These are phyloP conservation scores for Syngnathus scovelli DNA, from an alignment of 2,113 vertebrate species.

Conservation along the genomic window DNA sequence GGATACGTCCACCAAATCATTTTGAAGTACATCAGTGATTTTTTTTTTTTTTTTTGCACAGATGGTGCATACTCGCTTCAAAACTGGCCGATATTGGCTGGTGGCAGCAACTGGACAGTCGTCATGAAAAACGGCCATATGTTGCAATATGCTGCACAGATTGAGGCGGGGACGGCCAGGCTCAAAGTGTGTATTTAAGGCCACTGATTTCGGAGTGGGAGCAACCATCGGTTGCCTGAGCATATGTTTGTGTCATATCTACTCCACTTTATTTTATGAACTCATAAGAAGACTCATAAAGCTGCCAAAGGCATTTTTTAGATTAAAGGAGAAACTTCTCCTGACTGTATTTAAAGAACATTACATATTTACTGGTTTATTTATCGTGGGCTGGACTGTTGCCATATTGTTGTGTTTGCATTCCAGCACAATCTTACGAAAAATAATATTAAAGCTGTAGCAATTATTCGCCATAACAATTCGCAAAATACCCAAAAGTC, in stretches of 20 bases:
- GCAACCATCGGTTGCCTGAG: constrained; percentile 30
- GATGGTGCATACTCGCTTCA: constrained; percentile 58
- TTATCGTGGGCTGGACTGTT: not conserved
- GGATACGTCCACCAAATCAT: constrained; percentile 29
- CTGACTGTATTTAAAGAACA: not conserved
- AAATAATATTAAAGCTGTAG: not conserved
- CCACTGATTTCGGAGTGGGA: constrained; percentile 40
- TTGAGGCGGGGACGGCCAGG: constrained; percentile 30
- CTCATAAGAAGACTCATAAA: constrained; percentile 6
- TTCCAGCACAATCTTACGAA: not conserved
- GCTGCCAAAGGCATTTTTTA: constrained; percentile 16
- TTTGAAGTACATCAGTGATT: constrained; percentile 31
- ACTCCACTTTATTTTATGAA: constrained; percentile 35
- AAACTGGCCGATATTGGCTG: constrained; percentile 55
- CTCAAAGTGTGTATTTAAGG: constrained; percentile 46
- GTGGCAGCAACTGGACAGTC: constrained; percentile 52
- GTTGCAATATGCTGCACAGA: constrained; percentile 61
- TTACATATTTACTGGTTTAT: not conserved
- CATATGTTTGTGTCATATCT: constrained; percentile 53
- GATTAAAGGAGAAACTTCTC: constrained; percentile 2
- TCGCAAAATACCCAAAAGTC: too few relatives aligned
- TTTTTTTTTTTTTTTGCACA: constrained; percentile 42
- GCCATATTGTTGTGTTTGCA: not conserved
- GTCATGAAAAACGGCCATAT: constrained; percentile 64
- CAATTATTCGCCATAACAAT: not conserved